These are phyloP conservation scores for Drosophila lacteicornis DNA, from an alignment of 1,140 invertebrate species.

Conservation along the genomic window DNA sequence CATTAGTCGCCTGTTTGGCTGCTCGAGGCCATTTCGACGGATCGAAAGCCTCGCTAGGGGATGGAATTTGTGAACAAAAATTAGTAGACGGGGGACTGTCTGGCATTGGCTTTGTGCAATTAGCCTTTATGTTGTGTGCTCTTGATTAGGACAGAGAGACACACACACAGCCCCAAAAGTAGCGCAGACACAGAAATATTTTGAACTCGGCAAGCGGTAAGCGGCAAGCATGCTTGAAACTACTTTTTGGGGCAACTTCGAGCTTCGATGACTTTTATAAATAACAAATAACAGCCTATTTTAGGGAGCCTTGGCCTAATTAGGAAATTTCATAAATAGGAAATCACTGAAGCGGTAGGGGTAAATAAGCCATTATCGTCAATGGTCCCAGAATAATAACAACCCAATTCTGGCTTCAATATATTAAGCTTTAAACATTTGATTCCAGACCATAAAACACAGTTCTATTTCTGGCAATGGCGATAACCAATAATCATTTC, in stretches of 20 bases:
- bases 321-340: slow-evolving; percentile 4
- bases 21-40: slow-evolving; percentile 21
- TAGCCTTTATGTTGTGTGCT: slow-evolving; percentile 64
- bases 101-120: slow-evolving; percentile 72
- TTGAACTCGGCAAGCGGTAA: slow-evolving; percentile 9
- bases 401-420: not conserved
- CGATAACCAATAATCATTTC: slow-evolving; percentile 51
- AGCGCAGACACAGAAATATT: slow-evolving; percentile 30
- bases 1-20: slow-evolving; percentile 59
- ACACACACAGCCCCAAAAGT: slow-evolving; percentile 23
- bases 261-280: slow-evolving; percentile 24
- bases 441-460: slow-evolving; percentile 28
- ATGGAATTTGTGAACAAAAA: slow-evolving; percentile 14
- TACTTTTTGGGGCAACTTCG: not conserved
- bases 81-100: slow-evolving; percentile 11
- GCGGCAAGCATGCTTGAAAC: slow-evolving; percentile 25
- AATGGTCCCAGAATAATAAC: not conserved
- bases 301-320: slow-evolving; percentile 36
- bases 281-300: slow-evolving; percentile 39
- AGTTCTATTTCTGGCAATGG: not conserved
- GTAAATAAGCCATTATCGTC: slow-evolving; percentile 20
- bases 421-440: slow-evolving; percentile 23
- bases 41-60: not conserved
- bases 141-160: slow-evolving; percentile 46
- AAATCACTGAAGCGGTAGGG: slow-evolving; percentile 1